Evolutionary conservation across 2,888 invertebrate species (phyloP).

Genomic region (Nemotelus pantherinus): DNA sequence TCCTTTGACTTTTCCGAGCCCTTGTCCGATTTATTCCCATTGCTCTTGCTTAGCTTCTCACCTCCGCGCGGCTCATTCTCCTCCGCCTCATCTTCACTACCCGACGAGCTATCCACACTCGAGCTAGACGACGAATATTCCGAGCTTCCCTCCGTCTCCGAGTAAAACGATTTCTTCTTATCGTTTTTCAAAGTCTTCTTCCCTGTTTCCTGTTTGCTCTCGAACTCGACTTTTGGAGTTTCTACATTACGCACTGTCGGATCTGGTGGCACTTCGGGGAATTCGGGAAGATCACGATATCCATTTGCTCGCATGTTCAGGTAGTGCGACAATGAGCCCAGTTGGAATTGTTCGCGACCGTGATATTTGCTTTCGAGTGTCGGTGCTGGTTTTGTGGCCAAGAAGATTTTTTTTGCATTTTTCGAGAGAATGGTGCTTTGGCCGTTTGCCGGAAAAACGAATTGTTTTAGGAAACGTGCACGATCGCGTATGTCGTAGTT

Average conservation of each 20-base stretch:
- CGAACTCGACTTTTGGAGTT: conserved; percentile 58
- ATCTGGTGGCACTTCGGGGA: conserved; percentile 81
- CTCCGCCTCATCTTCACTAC: conserved; percentile 52
- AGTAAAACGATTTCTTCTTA: conserved; percentile 73
- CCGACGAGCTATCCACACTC: conserved; percentile 57
- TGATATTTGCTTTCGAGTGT: conserved; percentile 85
- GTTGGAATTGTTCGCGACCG: conserved; percentile 86
- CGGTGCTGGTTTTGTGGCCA: conserved; percentile 94
- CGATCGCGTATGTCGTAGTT: conserved; percentile 98
- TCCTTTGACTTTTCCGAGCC: conserved; percentile 54
- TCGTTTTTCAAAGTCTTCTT: conserved; percentile 58
- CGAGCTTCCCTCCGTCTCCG: conserved; percentile 62
- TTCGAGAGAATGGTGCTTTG: conserved; percentile 69
- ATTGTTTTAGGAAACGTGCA: conserved; percentile 86
- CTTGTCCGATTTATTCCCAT: conserved; percentile 53
- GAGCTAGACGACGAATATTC: conserved; percentile 56
- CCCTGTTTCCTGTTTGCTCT: conserved; percentile 1
- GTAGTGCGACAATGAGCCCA: conserved; percentile 96
- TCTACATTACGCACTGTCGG: conserved; percentile 81
- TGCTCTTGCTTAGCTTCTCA: conserved; percentile 53
- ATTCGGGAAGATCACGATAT: conserved; percentile 87
- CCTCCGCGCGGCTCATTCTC: conserved; percentile 52
- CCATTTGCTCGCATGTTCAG: conserved; percentile 86
- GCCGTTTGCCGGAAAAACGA: conserved; percentile 73
- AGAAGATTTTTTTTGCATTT: conserved; percentile 84